Percentiles rank a stretch among this genome's conserved stretches.
Evolutionary conservation across 2,888 invertebrate species (phyloP).

Genomic region (Drosophila suboccidentalis): DNA sequence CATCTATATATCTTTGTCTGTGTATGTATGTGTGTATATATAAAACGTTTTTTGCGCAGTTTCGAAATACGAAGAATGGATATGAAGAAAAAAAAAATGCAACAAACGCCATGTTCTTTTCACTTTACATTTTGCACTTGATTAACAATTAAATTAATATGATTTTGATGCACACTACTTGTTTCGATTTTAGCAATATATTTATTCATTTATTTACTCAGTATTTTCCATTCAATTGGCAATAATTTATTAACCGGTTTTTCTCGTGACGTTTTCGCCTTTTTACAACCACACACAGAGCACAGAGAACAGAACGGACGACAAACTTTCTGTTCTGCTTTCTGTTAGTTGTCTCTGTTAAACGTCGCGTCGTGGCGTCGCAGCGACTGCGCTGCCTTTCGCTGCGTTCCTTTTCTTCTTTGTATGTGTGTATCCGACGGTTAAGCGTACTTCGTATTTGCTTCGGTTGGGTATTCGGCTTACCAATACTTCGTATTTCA

Average conservation of each 20-base stretch:
- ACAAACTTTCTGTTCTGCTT: constrained; percentile 56
- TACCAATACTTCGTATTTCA: constrained; percentile 36
- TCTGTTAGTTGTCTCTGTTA: constrained; percentile 60
- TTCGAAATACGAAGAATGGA: constrained; percentile 60
- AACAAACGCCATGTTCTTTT: constrained; percentile 59
- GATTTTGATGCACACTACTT: constrained; percentile 31
- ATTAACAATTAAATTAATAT: constrained; percentile 12
- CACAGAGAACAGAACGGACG: constrained; percentile 54
- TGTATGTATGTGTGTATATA: constrained; percentile 17
- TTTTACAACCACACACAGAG: constrained; percentile 82
- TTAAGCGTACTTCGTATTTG: constrained; percentile 71
- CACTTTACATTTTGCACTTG: constrained; percentile 45
- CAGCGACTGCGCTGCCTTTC: constrained; percentile 30
- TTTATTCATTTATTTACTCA: constrained; percentile 70
- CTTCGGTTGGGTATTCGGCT: constrained; percentile 49
- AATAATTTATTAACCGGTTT: constrained; percentile 84
- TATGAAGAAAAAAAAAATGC: constrained; percentile 37
- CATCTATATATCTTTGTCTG: constrained; percentile 13
- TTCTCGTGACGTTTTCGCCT: constrained; percentile 78
- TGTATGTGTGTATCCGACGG: constrained; percentile 38
- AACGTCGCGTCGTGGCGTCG: constrained; percentile 12
- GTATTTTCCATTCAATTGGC: constrained; percentile 70
- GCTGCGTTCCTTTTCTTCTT: constrained; percentile 47
- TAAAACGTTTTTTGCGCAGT: constrained; percentile 74
- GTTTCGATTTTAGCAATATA: constrained; percentile 32